A percentile compares a stretch with the other conserved stretches of the same genome.
These are phyloP conservation scores for Chaetops frenatus DNA, from an alignment of 2,113 vertebrate species.

Conservation along the genomic window DNA sequence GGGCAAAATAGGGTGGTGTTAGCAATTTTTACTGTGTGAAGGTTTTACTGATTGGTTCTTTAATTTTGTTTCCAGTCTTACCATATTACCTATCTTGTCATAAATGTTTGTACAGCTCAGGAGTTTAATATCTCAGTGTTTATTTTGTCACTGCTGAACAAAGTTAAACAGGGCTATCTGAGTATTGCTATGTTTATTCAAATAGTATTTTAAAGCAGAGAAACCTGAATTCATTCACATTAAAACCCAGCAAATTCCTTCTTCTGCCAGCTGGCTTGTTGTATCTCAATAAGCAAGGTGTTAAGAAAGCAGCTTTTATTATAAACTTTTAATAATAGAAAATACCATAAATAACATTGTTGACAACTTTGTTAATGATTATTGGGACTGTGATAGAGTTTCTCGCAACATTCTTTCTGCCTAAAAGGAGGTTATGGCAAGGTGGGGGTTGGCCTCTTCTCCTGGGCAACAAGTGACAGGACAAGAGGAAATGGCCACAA, in stretches of 20 bases:
- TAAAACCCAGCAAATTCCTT: not conserved
- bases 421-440: not conserved
- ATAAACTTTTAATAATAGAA: not conserved
- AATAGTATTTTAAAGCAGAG: not conserved
- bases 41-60: not conserved
- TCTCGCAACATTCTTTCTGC: not conserved
- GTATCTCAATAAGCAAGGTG: not conserved
- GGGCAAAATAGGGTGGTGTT: not conserved
- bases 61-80: not conserved
- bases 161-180: not conserved
- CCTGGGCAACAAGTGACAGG: not conserved
- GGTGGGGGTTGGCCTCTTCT: not conserved
- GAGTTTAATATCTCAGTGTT: not conserved
- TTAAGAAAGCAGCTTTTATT: not conserved
- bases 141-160: not conserved
- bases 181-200: not conserved
- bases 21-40: not conserved
- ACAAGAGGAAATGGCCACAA: not conserved
- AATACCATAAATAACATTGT: not conserved
- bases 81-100: not conserved
- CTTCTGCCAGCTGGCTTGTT: not conserved
- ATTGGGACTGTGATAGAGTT: not conserved
- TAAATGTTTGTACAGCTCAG: not conserved
- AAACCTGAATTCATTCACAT: not conserved
- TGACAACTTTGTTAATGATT: not conserved